phyloP scores from a whole-genome alignment of 2,113 vertebrate species.

The Acanthisitta chloris region DNA sequence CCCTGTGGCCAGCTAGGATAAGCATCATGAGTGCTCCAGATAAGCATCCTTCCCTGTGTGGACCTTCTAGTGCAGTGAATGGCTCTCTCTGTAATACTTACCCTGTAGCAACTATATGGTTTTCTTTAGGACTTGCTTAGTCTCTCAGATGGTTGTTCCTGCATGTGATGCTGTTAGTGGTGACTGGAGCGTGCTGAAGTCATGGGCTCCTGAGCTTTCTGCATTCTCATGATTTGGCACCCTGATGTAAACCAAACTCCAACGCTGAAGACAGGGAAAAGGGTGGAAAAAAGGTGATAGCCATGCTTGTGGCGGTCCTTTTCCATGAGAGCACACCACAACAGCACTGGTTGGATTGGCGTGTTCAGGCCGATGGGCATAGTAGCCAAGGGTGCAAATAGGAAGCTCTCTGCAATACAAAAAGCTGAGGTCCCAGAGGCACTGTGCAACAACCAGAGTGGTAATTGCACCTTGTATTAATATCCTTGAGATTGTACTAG shows the following conservation, averaged over 20 bases:
- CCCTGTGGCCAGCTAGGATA: neutral
- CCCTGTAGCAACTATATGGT: fast-evolving
- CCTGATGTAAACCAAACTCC: neutral
- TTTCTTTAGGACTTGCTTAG: neutral
- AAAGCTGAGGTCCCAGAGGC: neutral
- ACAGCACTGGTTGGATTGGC: neutral
- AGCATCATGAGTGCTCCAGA: neutral
- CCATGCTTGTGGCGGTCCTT: fast-evolving
- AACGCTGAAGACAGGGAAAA: neutral
- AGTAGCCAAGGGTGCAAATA: neutral
- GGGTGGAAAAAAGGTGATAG: fast-evolving
- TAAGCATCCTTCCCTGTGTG: neutral
- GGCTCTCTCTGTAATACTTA: neutral
- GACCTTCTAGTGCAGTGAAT: neutral
- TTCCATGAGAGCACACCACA: neutral
- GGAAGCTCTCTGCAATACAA: neutral
- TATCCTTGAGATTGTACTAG: neutral
- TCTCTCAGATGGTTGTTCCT: neutral
- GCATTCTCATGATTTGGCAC: neutral
- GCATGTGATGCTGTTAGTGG: neutral
- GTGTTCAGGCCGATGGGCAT: neutral
- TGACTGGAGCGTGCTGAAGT: neutral
- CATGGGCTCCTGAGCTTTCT: neutral
- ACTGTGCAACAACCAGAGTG: neutral
- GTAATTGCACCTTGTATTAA: neutral